Base-by-base conservation (phyloP, 2,888 invertebrate species). In the Aricia artaxerxes region DNA sequence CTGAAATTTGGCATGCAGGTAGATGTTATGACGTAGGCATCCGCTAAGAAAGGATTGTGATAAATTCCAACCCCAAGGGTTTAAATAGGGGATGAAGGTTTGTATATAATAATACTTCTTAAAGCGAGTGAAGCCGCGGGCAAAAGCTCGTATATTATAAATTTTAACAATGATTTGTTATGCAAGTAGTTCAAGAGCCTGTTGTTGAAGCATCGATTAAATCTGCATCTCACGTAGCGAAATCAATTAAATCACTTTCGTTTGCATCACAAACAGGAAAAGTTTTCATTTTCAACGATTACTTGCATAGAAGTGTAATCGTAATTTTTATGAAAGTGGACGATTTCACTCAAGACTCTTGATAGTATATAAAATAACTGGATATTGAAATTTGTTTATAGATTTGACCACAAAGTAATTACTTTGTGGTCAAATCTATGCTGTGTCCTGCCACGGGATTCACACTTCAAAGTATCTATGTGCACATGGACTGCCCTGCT, bases 211-310 rank as follows among this genome's bases (percentile, higher is more conserved):
- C 16, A 4, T 4, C 16, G 16, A 57, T 13, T 53, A 2, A 0
- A 57, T 57, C 57, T 61, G 61, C 61, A 61, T 61, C 61, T 61
- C 61, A 57, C 57, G 61, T 13, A 24, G 16, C 69, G 35, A 35
- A 69, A 69, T 69, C 69, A 69, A 69, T 64, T 31, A 64, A 61
- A 31, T 64, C 31, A 64, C 64, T 64, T 64, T 31, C 64, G 31
- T 31, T 64, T 64, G 64, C 31, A n/a, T 61, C 61, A 31, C 64
- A 31, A 64, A 31, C 11, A 31, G 64, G 11, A 64, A 64, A 64
- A 31, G 11, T 64, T 31, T 61, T 11, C 13, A 64, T 69, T 69
- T 69, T 13, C 35, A 35, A 35, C 69, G 69, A 69, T 69, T 69
- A 69, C 69, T 35, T 35, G 69, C 69, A 35, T 16, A 69, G 38